phyloP scores from a whole-genome alignment of 2,113 vertebrate species.

The Ailurus styani region DNA sequence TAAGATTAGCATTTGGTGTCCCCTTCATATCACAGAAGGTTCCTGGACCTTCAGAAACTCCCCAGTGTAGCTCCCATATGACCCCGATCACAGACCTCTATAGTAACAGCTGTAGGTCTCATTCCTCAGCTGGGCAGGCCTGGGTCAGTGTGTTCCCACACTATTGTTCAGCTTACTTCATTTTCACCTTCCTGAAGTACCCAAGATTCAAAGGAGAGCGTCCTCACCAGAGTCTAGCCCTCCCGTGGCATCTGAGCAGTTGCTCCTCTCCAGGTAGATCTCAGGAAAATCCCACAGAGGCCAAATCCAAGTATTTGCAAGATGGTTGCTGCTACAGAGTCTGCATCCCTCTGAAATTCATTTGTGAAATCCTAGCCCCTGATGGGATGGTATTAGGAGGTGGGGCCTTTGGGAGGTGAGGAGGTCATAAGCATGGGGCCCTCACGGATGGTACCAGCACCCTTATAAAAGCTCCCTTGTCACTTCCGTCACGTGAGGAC shows the following conservation, averaged over 20 bases:
- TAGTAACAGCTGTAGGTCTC: neutral
- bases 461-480: neutral
- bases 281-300: neutral
- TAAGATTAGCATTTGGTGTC: neutral
- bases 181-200: neutral
- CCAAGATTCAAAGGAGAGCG: neutral
- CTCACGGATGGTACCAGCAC: neutral
- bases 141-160: neutral
- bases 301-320: neutral
- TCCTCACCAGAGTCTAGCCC: neutral
- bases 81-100: neutral
- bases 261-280: neutral
- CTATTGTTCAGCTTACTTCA: neutral
- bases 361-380: no score
- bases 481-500: neutral
- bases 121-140: neutral
- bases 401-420: neutral
- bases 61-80: accelerated
- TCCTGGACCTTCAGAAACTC: neutral
- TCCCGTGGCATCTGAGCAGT: neutral
- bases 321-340: neutral
- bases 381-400: neutral
- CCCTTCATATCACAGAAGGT: neutral
- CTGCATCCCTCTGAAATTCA: neutral
- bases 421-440: neutral